Base-by-base conservation (phyloP, 2,888 invertebrate species). In the Synergus gifuensis region DNA sequence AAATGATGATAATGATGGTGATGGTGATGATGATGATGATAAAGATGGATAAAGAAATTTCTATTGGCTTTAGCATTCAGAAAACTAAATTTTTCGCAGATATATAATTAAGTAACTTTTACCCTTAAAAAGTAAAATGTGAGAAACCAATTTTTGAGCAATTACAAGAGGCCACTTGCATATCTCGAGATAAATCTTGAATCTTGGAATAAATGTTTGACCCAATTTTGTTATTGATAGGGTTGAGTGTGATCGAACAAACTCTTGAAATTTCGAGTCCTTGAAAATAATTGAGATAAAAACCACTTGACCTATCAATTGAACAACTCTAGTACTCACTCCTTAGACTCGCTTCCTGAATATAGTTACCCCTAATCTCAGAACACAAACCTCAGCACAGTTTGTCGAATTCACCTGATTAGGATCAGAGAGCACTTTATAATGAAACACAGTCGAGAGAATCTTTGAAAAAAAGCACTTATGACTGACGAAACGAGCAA, bases 231-330 rank as follows among this genome's bases (percentile, higher is more conserved):
- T 16, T 14, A 3, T 14, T 54, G 16, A 14, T 36, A 73, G 73
- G 73, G 73, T 54, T 54, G 73, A 73, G n/a, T n/a, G 11, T 46
- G 54, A 73, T 73, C n/a, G 73, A 73, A 28, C 54, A 73, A 73
- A 73, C 49, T 49, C 69, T 73, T 22, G 16, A 49, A 73, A 73
- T 54, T 54, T 16, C 28, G 16, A 54, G 73, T 54, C 73, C 54
- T 73, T 73, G 73, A 28, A 49, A 54, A 73, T 73, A 73, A 73
- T 73, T 73, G 73, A 73, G 54, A 73, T 73, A 73, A 73, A 73
- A 73, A 73, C 73, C 49, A 54, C 46, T 73, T 73, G 73, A 73
- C 73, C 73, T 73, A 73, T 49, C 73, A 73, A 73, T 54, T 73
- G 36, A 36, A 54, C 28, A 69, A 69, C 69, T 60, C 22, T 14